Evolutionary conservation across 2,888 invertebrate genomes (phyloP).

Genomic region (Stenurella melanura): DNA sequence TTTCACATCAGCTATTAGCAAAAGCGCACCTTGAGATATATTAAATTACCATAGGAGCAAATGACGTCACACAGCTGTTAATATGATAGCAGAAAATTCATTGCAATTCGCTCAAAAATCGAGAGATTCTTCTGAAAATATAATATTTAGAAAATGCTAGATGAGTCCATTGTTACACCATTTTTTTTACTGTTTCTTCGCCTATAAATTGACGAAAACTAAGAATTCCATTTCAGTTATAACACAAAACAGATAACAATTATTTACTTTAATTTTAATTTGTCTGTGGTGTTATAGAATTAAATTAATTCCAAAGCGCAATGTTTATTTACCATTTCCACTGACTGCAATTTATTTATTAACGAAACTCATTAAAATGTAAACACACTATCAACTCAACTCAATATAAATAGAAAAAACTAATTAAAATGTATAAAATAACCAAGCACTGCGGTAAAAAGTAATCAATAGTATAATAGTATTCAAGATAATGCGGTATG

Average conservation of each 20-base stretch:
- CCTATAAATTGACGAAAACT: too few species aligned
- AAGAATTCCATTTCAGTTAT: too few species aligned
- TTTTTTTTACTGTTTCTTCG: too few species aligned
- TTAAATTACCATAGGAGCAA: too few species aligned
- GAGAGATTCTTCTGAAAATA: too few species aligned
- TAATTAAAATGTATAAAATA: constrained; percentile 4
- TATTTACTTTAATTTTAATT: not conserved
- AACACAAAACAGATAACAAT: not conserved
- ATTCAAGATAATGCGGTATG: constrained; percentile 2
- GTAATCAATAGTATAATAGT: not conserved
- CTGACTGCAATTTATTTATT: not conserved
- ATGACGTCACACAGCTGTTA: too few species aligned
- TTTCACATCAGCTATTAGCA: too few species aligned
- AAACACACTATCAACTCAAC: not conserved
- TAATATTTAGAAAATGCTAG: too few species aligned
- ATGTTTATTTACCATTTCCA: not conserved
- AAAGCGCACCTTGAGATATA: too few species aligned
- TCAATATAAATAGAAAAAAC: not conserved
- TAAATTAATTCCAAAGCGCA: not conserved
- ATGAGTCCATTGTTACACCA: too few species aligned
- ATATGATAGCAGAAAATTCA: too few species aligned
- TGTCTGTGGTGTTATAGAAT: not conserved
- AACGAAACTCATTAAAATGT: not conserved
- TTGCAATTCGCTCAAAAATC: too few species aligned
- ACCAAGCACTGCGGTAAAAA: not conserved